Evolutionary conservation across 2,888 invertebrate species (phyloP), one percentile per base, ranked within the genome.

Genomic region (Cepaea hortensis): DNA sequence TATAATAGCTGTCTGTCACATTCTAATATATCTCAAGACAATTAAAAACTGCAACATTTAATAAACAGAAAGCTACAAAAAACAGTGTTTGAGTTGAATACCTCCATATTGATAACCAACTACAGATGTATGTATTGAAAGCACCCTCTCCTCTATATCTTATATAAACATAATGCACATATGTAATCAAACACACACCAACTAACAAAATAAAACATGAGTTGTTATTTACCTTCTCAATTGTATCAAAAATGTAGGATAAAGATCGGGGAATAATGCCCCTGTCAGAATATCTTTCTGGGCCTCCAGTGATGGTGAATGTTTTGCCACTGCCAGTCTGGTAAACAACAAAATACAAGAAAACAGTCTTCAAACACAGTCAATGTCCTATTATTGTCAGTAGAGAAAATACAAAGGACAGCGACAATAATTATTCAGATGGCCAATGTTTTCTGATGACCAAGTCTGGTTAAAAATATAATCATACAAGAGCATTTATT

Each of bases 301-400:
- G 93, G 35, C 94, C 94, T 55, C 95, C 95, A 9, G 94, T 95
- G 87, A 95, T 94, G 3, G 95, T 95, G 89, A 94, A 95, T 5
- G 95, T 95, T 89, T 95, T 95, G 1, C 95, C 95, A 91, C 94
- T 95, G 0, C 95, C 94, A 76, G 95, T 95, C 94, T 95, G 91
- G 61, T 15, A 72, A 73, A 3, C 61, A 80, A 35, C 23, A 35
- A 73, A 73, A 11, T 11, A 68, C 68, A 68, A 68, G 20, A 20
- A n/a, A 4, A 68, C 18, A 68, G 95, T 5, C 95, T 95, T 89
- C 95, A 95, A 1, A 94, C 95, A 91, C 94, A 94, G 1, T 94
- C 94, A 72, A 95, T 95, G 94, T 95, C 90, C 61, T 18, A 55
- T 61, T 65, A 15, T 23, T 3, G 11, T 23, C 6, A 81, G 5